Evolutionary conservation across 2,113 vertebrate species (phyloP), one percentile per base, ranked within the genome.

Genomic region (Fregata magnificens): DNA sequence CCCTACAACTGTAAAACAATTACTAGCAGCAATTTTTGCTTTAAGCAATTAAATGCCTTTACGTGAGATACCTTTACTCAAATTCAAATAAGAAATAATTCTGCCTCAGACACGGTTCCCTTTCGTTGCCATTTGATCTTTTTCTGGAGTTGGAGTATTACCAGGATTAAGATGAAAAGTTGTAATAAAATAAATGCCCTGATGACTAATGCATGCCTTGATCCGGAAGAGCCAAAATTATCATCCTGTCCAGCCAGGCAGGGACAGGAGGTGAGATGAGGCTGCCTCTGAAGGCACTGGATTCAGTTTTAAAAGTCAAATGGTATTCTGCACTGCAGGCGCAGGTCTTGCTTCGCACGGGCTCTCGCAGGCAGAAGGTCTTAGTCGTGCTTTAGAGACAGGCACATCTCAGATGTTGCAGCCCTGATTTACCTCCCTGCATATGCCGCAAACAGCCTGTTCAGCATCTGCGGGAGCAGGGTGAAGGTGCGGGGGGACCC

Each of bases 121-220:
- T 86, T 87, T 63, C 77, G 34, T 66, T 92, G 78, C 72, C 26
- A 31, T 91, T 82, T 86, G 28, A 53, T 93, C 70, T 82, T 93
- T 84, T 84, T 49, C 58, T 92, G 45, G 53, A 59, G n/a, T 21
- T 67, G 52, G 25, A 72, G 10, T n/a, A 13, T 76, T 72, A 72
- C 38, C 62, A 69, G 62, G 42, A 89, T 77, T 50, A 71, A 83
- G 52, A 79, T 45, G 73, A 88, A 79, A 93, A 80, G 25, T 52
- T 1, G 0, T 77, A 84, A 85, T 82, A 84, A 95, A 84, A 87
- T 81, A 82, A 94, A 94, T 72, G 83, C 76, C 77, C 29, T 61
- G 66, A 82, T 97, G 97, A 97, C 73, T 95, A 96, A 95, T 93
- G 81, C 78, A 7, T 69, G 44, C 18, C 5, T 76, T 40, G 3